Conservation (phyloP, 2,888 invertebrate genomes). For the Zaprionus obscuricornis region DNA sequence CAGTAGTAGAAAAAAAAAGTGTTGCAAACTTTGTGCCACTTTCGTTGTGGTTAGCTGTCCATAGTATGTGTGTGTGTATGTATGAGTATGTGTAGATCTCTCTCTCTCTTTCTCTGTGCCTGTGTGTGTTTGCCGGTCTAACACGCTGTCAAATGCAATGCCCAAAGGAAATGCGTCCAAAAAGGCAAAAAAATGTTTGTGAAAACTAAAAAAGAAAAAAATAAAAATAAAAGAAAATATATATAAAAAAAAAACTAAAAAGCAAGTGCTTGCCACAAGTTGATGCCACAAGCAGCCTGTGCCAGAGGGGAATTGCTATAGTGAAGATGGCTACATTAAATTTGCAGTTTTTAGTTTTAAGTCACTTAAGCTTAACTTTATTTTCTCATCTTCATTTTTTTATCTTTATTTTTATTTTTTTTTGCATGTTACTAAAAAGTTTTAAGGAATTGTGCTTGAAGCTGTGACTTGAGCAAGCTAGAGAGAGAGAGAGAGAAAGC, state of each 20-base stretch:
- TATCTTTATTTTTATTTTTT: not conserved
- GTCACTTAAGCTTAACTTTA: conserved; percentile 73
- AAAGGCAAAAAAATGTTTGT: conserved; percentile 64
- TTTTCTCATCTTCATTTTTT: too few relatives aligned
- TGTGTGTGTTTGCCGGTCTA: conserved; percentile 25
- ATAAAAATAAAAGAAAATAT: too few relatives aligned
- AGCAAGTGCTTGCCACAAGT: conserved; percentile 72
- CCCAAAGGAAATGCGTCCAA: conserved; percentile 75
- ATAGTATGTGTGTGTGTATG: not conserved
- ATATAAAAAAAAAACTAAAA: too few relatives aligned
- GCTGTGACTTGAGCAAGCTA: too few relatives aligned
- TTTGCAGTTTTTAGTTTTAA: conserved; percentile 73
- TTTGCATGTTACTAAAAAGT: conserved; percentile 3
- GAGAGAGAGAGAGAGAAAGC: conserved; percentile 42
- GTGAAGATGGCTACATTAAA: too few relatives aligned
- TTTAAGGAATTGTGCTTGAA: conserved; percentile 27
- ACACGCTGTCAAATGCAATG: conserved; percentile 75
- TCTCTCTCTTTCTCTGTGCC: too few relatives aligned
- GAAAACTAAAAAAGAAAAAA: conserved; percentile 66
- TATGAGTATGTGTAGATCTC: conserved; percentile 5
- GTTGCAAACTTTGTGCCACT: conserved; percentile 77
- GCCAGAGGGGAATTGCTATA: conserved; percentile 49
- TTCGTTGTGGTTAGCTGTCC: conserved; percentile 63
- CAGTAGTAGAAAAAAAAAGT: too few relatives aligned
- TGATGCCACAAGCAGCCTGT: conserved; percentile 62